Conservation (phyloP, 2,888 invertebrate genomes). For the Lochmaea capreae region DNA sequence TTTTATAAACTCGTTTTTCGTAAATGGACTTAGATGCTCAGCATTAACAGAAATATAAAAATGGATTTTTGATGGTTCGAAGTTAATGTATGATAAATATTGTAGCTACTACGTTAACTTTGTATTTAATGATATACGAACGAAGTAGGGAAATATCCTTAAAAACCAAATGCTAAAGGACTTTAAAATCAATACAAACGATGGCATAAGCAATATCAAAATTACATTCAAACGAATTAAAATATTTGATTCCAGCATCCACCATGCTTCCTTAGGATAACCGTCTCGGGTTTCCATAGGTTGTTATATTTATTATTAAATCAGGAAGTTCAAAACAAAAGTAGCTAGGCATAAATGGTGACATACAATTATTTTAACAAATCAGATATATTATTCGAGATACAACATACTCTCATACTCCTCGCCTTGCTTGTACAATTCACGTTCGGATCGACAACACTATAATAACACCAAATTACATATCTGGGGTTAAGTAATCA, state of each 20-base stretch:
- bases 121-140: too few relatives aligned
- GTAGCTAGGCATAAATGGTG: not conserved
- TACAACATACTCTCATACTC: not conserved
- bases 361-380: not conserved
- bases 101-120: too few relatives aligned
- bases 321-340: not conserved
- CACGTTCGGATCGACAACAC: not conserved
- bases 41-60: not conserved
- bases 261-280: too few relatives aligned
- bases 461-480: constrained; percentile 5
- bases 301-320: not conserved
- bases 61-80: not conserved
- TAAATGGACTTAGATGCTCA: not conserved
- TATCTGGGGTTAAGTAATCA: constrained; percentile 4
- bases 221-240: too few relatives aligned
- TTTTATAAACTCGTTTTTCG: constrained; percentile 11
- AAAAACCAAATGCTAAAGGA: too few relatives aligned
- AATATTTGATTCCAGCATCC: too few relatives aligned
- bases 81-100: not conserved
- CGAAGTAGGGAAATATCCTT: too few relatives aligned
- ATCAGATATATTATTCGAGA: not conserved
- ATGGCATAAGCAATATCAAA: not conserved
- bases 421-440: not conserved
- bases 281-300: too few relatives aligned
- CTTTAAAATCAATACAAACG: too few relatives aligned